These are phyloP conservation scores for Cyclophora punctaria DNA, from an alignment of 2,888 invertebrate genomes.

Conservation along the genomic window DNA sequence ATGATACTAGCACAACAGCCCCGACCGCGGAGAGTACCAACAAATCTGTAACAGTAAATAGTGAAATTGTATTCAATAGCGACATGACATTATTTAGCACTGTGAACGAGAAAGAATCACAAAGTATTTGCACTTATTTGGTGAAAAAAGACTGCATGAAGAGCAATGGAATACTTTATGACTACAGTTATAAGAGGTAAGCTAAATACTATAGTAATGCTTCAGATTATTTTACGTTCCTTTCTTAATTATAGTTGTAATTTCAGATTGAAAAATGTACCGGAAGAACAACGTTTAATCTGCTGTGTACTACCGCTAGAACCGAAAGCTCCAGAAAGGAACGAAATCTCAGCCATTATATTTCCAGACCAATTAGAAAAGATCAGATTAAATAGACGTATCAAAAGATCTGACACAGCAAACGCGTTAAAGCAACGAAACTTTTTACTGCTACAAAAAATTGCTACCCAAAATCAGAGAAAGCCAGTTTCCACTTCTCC, in stretches of 20 bases:
- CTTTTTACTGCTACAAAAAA: constrained; percentile 36
- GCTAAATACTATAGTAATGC: no score
- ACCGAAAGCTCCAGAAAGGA: background rate
- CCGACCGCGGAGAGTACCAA: no score
- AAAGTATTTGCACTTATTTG: constrained; percentile 27
- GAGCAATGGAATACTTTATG: constrained; percentile 38
- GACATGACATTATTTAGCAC: no score
- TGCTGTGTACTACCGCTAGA: constrained; percentile 44
- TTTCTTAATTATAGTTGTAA: background rate
- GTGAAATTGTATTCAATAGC: no score
- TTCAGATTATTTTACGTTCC: no score
- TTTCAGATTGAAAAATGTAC: constrained; percentile 22
- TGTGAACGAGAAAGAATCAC: no score
- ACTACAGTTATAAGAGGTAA: constrained; percentile 14
- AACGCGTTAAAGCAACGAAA: constrained; percentile 43
- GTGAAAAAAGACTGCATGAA: constrained; percentile 38
- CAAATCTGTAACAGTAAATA: no score
- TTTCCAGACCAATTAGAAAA: no score
- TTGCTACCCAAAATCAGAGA: constrained; percentile 15
- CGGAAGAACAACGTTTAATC: constrained; percentile 21
- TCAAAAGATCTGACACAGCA: constrained; percentile 16
- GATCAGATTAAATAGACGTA: background rate
- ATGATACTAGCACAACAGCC: no score
- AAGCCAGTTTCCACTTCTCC: constrained; percentile 21
- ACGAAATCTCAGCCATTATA: no score